These are phyloP conservation scores for Antheraea pernyi DNA, from an alignment of 1,140 invertebrate species.

Conservation along the genomic window DNA sequence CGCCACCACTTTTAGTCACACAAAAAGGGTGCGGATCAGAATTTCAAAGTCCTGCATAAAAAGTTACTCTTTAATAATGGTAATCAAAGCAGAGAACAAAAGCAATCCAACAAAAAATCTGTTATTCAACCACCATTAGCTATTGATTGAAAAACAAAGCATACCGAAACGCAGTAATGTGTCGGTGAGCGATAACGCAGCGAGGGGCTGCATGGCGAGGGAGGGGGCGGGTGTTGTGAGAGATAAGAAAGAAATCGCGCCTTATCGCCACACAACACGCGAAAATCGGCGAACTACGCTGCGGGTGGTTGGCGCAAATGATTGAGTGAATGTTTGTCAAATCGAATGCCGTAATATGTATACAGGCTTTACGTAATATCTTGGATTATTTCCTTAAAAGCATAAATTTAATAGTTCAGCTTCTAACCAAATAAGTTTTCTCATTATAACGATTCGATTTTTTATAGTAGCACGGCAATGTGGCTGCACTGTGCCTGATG, in stretches of 20 bases:
- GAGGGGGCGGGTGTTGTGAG: slow-evolving; percentile 14
- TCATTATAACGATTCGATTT: too few species aligned
- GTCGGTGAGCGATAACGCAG: slow-evolving; percentile 20
- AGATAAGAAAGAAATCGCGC: slow-evolving; percentile 42
- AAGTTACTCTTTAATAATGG: too few species aligned
- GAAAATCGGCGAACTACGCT: slow-evolving; percentile 39
- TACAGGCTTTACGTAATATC: background rate
- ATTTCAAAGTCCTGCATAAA: too few species aligned
- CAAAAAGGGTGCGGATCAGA: too few species aligned
- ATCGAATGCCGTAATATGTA: background rate
- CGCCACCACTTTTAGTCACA: too few species aligned
- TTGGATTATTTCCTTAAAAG: too few species aligned
- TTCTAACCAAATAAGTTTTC: too few species aligned
- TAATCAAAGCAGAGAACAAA: background rate
- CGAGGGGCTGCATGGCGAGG: slow-evolving; percentile 7
- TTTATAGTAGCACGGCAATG: too few species aligned
- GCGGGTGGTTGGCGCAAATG: slow-evolving; percentile 32
- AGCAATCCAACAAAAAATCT: background rate
- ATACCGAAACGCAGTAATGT: slow-evolving; percentile 24
- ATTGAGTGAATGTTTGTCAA: slow-evolving; percentile 18
- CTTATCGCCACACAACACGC: slow-evolving; percentile 36
- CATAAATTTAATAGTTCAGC: too few species aligned
- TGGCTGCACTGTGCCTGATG: too few species aligned
- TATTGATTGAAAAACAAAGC: slow-evolving; percentile 44
- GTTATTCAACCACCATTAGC: slow-evolving; percentile 14